These are phyloP conservation scores for Pycnonotus jocosus DNA, from an alignment of 2,113 vertebrate genomes.

Conservation along the genomic window DNA sequence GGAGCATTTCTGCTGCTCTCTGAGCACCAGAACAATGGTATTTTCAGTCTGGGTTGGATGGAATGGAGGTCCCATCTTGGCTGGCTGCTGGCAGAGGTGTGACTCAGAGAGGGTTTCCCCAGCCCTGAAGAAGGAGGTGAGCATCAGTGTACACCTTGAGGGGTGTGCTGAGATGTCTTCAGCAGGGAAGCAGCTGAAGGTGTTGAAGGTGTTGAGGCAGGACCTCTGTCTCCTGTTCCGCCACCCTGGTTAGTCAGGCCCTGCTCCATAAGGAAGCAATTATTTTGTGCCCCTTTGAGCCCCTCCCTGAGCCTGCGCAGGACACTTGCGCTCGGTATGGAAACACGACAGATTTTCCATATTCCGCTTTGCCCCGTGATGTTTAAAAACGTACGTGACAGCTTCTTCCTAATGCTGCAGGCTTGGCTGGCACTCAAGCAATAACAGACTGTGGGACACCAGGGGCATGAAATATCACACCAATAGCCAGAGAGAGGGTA, in stretches of 20 bases:
- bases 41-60: background rate
- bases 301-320: conserved; percentile 47
- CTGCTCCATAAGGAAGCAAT: conserved; percentile 48
- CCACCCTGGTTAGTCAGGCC: background rate
- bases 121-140: background rate
- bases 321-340: background rate
- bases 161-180: background rate
- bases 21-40: background rate
- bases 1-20: background rate
- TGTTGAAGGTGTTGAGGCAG: accelerated
- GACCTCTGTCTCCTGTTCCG: background rate
- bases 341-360: conserved; percentile 57
- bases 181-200: background rate
- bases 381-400: conserved; percentile 42
- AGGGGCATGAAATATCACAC: background rate
- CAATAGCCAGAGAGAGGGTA: background rate
- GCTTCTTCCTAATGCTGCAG: conserved; percentile 26
- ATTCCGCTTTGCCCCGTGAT: conserved; percentile 43
- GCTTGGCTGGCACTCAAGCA: conserved; percentile 45
- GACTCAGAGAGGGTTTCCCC: background rate
- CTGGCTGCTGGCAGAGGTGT: background rate
- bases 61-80: background rate
- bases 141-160: background rate
- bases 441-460: background rate
- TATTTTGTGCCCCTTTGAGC: conserved; percentile 32